Base-by-base conservation (phyloP, 2,888 invertebrate genomes). In the Liposcelis brunnea region DNA sequence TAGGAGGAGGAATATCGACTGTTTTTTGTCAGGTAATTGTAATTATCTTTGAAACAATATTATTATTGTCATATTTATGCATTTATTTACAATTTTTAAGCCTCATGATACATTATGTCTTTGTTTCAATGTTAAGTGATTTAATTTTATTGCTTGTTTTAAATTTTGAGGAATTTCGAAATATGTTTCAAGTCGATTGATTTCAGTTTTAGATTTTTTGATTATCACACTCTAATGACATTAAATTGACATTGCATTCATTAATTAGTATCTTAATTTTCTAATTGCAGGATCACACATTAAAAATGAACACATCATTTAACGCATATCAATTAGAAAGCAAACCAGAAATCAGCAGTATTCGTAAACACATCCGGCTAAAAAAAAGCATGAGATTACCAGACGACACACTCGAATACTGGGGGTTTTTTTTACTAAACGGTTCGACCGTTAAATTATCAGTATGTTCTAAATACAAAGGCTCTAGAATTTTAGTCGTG, bases 371-470 rank as follows among this genome's bases (percentile, higher is more conserved):
- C 56, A 77, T 84, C 52, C 67, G 77, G 52, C 64, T 86, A 53
- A 81, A 77, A 59, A 86, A 86, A 58, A 82, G 82, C 5, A 83
- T 87, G 80, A 71, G 69, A 2, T 62, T 87, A 50, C 84, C 83
- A 0, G 86, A 86, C 59, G 86, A 86, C 55, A 84, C 85, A 8
- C 63, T 86, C 31, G 86, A 87, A 60, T 87, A 86, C 61, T 87
- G 85, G 85, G 85, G 86, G 2, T 86, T 87, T 63, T 86, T 80
- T 64, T 66, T 87, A 40, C 66, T 83, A 42, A 74, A 77, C 61
- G 85, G 84, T 18, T 83, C 86, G 2, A 72, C 72, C 10, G 84
- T 87, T 2, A 72, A 74, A 51, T 64, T 87, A 18, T 80, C 81
- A 56, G 79, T 81, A 37, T 87, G 86, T 59, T 85, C 86, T 10